Conservation (phyloP, 2,888 invertebrate genomes). For the Noctua janthina region DNA sequence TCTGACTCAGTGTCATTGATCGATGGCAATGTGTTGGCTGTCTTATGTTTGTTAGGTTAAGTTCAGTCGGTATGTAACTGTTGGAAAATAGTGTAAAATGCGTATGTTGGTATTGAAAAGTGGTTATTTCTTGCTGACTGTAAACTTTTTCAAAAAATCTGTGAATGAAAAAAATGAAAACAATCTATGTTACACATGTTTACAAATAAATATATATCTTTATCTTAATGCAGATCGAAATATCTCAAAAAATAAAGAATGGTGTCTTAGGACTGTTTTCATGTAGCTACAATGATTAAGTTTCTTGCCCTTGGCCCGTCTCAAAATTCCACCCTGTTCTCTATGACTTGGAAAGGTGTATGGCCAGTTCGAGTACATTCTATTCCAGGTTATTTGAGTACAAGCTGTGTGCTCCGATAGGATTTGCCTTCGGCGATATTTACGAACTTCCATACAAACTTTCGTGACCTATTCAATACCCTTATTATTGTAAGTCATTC, state of each 20-base stretch:
- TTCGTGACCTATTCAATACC: too few relatives aligned
- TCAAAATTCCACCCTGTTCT: too few relatives aligned
- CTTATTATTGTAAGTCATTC: neutral
- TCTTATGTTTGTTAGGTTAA: slow-evolving; percentile 1
- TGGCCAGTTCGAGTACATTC: neutral
- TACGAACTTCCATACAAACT: too few relatives aligned
- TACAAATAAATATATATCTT: too few relatives aligned
- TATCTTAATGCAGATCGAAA: neutral
- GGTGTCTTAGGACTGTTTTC: too few relatives aligned
- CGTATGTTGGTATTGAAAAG: neutral
- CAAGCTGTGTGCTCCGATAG: too few relatives aligned
- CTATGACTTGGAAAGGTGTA: neutral
- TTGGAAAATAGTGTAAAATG: slow-evolving; percentile 13
- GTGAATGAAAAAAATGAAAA: neutral
- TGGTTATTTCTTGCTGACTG: neutral
- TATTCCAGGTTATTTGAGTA: neutral
- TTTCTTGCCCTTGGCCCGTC: neutral
- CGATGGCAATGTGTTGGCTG: slow-evolving; percentile 38
- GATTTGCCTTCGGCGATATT: too few relatives aligned
- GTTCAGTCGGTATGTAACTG: neutral
- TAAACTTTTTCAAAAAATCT: neutral
- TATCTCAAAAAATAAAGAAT: neutral
- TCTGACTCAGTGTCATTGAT: slow-evolving; percentile 45
- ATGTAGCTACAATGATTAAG: neutral
- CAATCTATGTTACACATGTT: too few relatives aligned